A percentile compares a stretch with the other conserved stretches of the same genome.
These are phyloP conservation scores for Ifrita kowaldi DNA, from an alignment of 2,113 vertebrate species.

Conservation along the genomic window DNA sequence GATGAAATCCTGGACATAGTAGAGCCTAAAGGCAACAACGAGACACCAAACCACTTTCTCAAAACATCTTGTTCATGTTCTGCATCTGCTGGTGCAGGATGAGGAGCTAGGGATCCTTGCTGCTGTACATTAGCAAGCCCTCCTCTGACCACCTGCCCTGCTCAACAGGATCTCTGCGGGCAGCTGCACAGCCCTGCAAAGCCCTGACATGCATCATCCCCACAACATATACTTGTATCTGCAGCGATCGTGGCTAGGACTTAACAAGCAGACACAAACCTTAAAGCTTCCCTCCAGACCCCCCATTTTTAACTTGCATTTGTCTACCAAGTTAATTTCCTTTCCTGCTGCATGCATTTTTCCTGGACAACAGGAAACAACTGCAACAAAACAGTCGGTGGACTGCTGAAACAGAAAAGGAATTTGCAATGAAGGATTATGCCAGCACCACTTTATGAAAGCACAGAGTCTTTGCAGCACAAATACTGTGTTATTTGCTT, in stretches of 20 bases:
- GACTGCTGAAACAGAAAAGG: neutral
- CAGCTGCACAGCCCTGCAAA: neutral
- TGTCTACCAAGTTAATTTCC: neutral
- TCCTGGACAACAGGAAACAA: neutral
- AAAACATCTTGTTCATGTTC: fast-evolving
- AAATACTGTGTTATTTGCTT: constrained; percentile 26
- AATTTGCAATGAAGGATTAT: neutral
- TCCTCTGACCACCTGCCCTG: neutral
- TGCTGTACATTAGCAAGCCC: fast-evolving
- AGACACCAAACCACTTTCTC: neutral
- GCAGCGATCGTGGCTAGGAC: neutral
- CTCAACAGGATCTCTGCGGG: neutral
- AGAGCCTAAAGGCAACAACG: neutral
- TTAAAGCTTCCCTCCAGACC: neutral
- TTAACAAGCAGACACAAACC: neutral
- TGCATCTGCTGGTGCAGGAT: neutral
- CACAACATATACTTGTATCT: fast-evolving
- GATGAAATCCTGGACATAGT: fast-evolving
- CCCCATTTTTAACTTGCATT: neutral
- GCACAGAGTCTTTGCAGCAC: neutral
- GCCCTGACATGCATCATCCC: neutral
- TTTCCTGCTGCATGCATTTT: neutral
- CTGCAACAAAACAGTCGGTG: neutral
- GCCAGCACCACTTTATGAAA: neutral
- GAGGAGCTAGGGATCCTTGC: neutral